phyloP scores from a whole-genome alignment of 2,113 vertebrate genomes.

The Cyprinodon brontotheroides region DNA sequence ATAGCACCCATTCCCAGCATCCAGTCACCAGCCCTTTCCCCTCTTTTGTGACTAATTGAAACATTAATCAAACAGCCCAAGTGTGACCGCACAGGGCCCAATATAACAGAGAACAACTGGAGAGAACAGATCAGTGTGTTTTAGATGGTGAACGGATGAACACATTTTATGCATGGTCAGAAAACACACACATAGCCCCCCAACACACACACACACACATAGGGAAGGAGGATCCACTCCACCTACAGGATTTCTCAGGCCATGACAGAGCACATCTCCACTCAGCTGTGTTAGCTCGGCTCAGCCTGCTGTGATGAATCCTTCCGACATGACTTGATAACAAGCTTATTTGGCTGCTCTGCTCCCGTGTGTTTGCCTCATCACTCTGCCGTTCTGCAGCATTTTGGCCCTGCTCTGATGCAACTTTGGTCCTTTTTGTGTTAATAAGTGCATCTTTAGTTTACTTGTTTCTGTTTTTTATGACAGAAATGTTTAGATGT shows the following conservation, averaged over 20 bases:
- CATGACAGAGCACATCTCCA: constrained; percentile 50
- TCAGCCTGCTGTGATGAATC: constrained; percentile 46
- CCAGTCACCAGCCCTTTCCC: constrained; percentile 31
- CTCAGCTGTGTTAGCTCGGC: constrained; percentile 28
- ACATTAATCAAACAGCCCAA: constrained; percentile 62
- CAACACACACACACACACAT: background rate
- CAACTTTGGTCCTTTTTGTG: background rate
- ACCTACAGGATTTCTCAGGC: constrained; percentile 58
- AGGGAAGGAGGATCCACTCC: constrained; percentile 62
- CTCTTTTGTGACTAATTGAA: constrained; percentile 54
- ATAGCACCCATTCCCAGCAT: constrained; percentile 39
- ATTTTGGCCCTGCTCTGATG: constrained; percentile 28
- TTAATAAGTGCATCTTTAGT: background rate
- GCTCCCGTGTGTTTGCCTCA: constrained; percentile 21
- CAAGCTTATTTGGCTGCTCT: constrained; percentile 31
- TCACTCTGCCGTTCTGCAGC: constrained; percentile 20
- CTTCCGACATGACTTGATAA: constrained; percentile 56
- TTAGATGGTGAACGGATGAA: constrained; percentile 37
- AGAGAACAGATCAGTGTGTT: constrained; percentile 34
- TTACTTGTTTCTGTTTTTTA: background rate
- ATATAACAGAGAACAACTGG: constrained; percentile 34
- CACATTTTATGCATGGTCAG: constrained; percentile 26
- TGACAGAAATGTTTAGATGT: background rate
- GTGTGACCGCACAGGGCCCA: constrained; percentile 6
- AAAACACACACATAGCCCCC: constrained; percentile 10